Percentiles rank a stretch among this genome's conserved stretches.
These are phyloP conservation scores for Isaurus tuberculatus DNA, from an alignment of 92 coral and sea anemone species.

Conservation along the genomic window DNA sequence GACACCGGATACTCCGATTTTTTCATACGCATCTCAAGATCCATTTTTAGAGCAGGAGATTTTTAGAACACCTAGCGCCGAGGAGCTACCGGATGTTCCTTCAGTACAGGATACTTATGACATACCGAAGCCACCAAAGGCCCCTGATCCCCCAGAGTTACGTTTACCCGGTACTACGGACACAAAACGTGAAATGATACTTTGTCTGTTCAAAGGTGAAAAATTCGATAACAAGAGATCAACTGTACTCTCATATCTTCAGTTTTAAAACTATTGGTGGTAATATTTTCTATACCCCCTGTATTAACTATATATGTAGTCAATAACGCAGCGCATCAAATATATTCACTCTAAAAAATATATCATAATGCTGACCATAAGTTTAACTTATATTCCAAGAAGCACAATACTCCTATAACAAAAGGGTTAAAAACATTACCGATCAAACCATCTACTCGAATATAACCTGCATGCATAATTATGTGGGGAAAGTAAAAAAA, in stretches of 20 bases:
- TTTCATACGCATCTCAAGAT: slow-evolving; percentile 67
- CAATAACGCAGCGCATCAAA: too few relatives aligned
- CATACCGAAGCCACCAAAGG: slow-evolving; percentile 72
- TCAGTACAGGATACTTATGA: slow-evolving; percentile 76
- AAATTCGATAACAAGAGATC: neutral
- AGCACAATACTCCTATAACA: too few relatives aligned
- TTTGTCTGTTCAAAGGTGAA: slow-evolving; percentile 19
- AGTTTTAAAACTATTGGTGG: neutral
- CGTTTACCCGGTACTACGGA: slow-evolving; percentile 54
- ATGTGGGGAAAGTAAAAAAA: too few relatives aligned
- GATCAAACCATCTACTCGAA: too few relatives aligned
- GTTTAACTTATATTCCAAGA: too few relatives aligned
- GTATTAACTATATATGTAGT: too few relatives aligned
- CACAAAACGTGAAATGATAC: neutral
- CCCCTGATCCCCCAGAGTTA: slow-evolving; percentile 69
- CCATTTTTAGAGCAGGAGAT: slow-evolving; percentile 63
- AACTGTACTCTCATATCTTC: neutral
- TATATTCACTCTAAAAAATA: too few relatives aligned
- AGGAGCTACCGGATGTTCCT: slow-evolving; percentile 75
- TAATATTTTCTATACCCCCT: too few relatives aligned
- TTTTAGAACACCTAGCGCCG: slow-evolving; percentile 72
- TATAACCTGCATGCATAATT: too few relatives aligned
- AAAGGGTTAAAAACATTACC: too few relatives aligned
- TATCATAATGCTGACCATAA: too few relatives aligned
- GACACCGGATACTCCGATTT: slow-evolving; percentile 80